Base-by-base conservation (phyloP, 23 tunicate genomes). In the Phallusia fumigata region DNA sequence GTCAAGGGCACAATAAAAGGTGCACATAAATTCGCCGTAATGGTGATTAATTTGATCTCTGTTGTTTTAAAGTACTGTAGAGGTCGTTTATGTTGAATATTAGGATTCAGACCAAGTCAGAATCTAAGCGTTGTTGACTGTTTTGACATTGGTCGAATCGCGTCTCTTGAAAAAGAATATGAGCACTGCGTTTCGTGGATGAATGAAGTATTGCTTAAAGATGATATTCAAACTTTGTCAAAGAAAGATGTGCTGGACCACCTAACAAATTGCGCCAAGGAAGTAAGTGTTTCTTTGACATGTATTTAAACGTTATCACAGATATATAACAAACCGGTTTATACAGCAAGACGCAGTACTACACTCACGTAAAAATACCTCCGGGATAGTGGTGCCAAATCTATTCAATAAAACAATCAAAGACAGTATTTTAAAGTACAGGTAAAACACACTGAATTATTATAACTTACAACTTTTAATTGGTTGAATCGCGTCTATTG, bases 121-220 rank as follows among this genome's bases (percentile, higher is more conserved):
- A 47, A 88, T 0, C 81, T 95, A 6, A 79, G 87, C 11, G 92
- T 89, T 30, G 96, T 91, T 22, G 99, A 95, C 76, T 90, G 99
- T 58, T 90, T 81, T 58, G 45, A 86, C 74, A 95, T 95, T 36
- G 99, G 99, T 11, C 77, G 88, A 40, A 80, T 83, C 16, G 88
- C 96, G 30, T 91, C 87, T 73, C 65, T 80, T 0, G 87, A 87
- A 0, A 52, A 79, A 28, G 96, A 95, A 80, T 91, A 76, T 73
- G 91, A 87, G 53, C 99, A 95, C 53, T 95, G 99, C 81, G 74
- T 53, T 12, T 35, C 88, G 40, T 92, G 97, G 97, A 92, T 92
- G 97, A 76, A 52, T n/a, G 84, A 92, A 83, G 87, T 74, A 2
- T 51, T 72, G 15, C 22, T 5, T 12, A 65, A 2, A 50, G 82